phyloP scores from a whole-genome alignment of 2,888 invertebrate genomes.

The Sinhomidia bicolor region DNA sequence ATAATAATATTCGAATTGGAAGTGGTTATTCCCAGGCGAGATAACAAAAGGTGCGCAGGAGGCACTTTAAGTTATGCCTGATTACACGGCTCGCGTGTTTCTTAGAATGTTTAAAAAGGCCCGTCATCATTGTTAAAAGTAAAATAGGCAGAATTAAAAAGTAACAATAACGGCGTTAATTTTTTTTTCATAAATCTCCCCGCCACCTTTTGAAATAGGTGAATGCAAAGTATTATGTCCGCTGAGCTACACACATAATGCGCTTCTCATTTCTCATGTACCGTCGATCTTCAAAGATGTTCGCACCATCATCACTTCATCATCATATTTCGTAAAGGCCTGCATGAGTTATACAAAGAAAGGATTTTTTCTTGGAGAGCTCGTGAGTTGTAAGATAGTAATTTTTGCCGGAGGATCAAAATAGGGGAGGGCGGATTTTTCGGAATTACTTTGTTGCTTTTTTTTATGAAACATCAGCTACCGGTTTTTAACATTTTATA shows the following conservation, averaged over 20 bases:
- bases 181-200: no score
- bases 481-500: conserved; percentile 55
- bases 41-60: conserved; percentile 25
- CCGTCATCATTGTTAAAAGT: conserved; percentile 5
- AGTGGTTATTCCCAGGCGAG: conserved; percentile 72
- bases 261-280: neutral
- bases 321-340: neutral
- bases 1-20: conserved; percentile 54
- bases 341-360: conserved; percentile 12
- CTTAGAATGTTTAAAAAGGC: conserved; percentile 57
- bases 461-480: conserved; percentile 39
- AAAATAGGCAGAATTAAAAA: neutral
- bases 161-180: conserved; percentile 1
- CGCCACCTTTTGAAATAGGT: no score
- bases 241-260: conserved; percentile 44
- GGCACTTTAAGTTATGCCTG: conserved; percentile 53
- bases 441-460: conserved; percentile 24
- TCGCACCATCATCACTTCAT: conserved; percentile 19
- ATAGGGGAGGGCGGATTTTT: conserved; percentile 46
- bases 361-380: conserved; percentile 46
- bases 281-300: neutral
- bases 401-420: conserved; percentile 41
- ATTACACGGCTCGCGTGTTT: conserved; percentile 69
- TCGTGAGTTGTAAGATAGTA: conserved; percentile 39
- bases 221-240: neutral